Conservation (phyloP, 1,140 invertebrate genomes). For the Apolygus lucorum region DNA sequence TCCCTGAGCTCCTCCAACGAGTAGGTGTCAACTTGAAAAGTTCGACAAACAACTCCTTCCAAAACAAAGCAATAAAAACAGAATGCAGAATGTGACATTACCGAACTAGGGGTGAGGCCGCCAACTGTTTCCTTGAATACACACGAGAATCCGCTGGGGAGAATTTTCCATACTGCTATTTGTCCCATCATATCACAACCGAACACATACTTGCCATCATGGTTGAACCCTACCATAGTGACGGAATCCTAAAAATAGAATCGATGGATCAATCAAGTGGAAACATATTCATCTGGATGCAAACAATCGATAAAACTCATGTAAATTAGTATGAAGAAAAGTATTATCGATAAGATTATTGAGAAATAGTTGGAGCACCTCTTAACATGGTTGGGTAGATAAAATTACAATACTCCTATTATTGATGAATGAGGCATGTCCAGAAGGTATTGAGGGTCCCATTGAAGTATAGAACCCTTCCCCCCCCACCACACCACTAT, state of each 20-base stretch:
- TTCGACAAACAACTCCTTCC: neutral
- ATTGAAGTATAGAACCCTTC: too few species aligned
- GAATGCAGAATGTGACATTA: neutral
- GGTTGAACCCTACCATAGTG: constrained; percentile 13
- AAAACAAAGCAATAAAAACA: neutral
- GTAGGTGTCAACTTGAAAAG: too few species aligned
- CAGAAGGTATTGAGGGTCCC: too few species aligned
- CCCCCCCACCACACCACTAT: too few species aligned
- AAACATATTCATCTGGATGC: neutral
- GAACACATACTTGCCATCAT: constrained; percentile 6
- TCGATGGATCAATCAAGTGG: neutral
- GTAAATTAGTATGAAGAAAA: neutral
- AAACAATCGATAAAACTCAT: neutral
- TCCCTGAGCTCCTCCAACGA: too few species aligned
- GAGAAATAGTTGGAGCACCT: too few species aligned
- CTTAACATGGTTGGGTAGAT: too few species aligned
- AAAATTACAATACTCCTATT: too few species aligned
- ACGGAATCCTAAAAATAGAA: constrained; percentile 8
- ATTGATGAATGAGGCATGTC: too few species aligned
- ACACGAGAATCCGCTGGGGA: neutral
- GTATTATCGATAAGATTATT: neutral
- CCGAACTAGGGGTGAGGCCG: neutral
- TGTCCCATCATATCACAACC: constrained; percentile 12
- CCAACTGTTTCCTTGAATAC: neutral
- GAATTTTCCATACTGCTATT: neutral